phyloP scores from a whole-genome alignment of 2,113 vertebrate genomes.

The Rhynchomys soricoides region DNA sequence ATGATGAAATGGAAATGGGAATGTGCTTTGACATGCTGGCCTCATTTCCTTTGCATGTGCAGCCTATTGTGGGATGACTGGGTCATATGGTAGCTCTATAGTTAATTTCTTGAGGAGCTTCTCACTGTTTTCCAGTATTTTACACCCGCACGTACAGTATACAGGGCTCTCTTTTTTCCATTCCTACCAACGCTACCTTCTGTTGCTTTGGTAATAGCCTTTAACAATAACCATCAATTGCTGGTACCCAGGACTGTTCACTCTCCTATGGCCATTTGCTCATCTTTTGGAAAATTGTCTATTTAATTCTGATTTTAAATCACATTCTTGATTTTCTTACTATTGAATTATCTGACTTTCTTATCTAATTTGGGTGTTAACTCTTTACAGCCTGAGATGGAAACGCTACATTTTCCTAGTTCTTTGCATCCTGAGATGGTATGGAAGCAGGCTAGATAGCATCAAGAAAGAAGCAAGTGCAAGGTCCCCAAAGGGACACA shows the following conservation, averaged over 20 bases:
- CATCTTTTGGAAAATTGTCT: neutral
- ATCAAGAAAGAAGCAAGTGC: neutral
- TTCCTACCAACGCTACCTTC: neutral
- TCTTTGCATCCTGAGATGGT: neutral
- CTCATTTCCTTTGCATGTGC: neutral
- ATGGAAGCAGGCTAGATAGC: neutral
- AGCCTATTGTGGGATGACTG: neutral
- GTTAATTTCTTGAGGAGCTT: neutral
- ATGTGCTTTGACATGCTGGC: neutral
- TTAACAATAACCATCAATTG: neutral
- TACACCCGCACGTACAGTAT: too few species aligned
- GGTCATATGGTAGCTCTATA: neutral
- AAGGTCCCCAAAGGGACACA: neutral
- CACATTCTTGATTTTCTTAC: neutral
- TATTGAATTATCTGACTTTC: neutral
- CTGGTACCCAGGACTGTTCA: neutral
- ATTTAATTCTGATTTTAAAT: neutral
- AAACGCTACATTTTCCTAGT: neutral
- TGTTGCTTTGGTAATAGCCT: neutral
- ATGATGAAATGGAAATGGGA: fast-evolving
- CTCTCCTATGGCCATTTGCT: neutral
- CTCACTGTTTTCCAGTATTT: neutral
- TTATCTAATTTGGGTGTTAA: neutral
- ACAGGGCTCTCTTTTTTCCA: neutral
- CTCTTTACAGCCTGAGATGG: neutral